These are phyloP conservation scores for Typhlichthys eigenmanni DNA, from an alignment of 2,797 vertebrate genomes.

Conservation along the genomic window DNA sequence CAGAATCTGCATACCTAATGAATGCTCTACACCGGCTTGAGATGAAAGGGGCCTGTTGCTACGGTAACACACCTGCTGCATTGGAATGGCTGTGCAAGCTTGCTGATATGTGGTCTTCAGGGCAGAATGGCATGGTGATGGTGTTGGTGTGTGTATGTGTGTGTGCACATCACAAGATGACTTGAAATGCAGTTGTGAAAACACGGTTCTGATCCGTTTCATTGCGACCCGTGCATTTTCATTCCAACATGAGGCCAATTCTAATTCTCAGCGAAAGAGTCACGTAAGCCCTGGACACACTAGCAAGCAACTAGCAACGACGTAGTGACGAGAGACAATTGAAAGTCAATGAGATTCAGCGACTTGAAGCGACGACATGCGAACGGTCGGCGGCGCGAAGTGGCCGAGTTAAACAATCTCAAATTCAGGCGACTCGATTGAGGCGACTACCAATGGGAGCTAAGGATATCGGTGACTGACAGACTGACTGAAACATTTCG, in stretches of 20 bases:
- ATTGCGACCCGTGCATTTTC: background rate
- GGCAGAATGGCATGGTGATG: constrained; percentile 48
- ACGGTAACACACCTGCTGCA: constrained; percentile 70
- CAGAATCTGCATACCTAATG: constrained; percentile 70
- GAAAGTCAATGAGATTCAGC: too few species aligned
- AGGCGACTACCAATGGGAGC: too few species aligned
- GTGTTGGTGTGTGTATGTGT: constrained; percentile 9
- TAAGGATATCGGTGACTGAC: too few species aligned
- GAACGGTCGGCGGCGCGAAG: too few species aligned
- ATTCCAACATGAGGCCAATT: background rate
- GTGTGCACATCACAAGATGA: constrained; percentile 22
- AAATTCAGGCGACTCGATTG: too few species aligned
- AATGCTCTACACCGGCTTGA: constrained; percentile 41
- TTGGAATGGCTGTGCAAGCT: constrained; percentile 51
- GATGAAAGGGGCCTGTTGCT: constrained; percentile 71
- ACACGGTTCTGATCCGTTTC: constrained; percentile 1
- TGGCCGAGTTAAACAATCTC: too few species aligned
- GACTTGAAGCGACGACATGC: too few species aligned
- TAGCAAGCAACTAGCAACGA: too few species aligned
- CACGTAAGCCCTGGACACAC: too few species aligned
- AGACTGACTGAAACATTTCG: too few species aligned
- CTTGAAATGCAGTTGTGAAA: constrained; percentile 28
- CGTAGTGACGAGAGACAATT: too few species aligned
- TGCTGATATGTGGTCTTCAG: constrained; percentile 49
- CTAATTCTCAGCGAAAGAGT: background rate